Evolutionary conservation across 2,797 vertebrate genomes (phyloP).

Genomic region (Fistularia commersonii): DNA sequence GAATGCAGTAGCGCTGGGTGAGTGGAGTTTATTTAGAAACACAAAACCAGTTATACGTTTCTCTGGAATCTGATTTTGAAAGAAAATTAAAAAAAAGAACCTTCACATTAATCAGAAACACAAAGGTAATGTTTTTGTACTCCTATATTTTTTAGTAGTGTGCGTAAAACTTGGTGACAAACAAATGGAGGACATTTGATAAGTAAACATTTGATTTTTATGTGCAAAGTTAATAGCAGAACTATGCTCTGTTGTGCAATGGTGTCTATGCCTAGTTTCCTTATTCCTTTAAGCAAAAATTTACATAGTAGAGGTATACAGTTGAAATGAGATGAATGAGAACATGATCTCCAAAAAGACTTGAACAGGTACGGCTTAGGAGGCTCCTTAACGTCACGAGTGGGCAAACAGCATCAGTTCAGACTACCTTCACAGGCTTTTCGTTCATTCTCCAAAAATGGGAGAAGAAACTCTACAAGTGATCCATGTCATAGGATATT

Average conservation of each 20-base stretch:
- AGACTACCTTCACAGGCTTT: conserved; percentile 13
- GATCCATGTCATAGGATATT: conserved; percentile 33
- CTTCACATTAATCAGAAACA: conserved; percentile 38
- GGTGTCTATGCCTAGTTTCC: conserved; percentile 16
- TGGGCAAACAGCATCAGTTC: conserved; percentile 13
- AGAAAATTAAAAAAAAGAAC: not conserved
- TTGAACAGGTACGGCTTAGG: conserved; percentile 20
- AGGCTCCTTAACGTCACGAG: conserved; percentile 38
- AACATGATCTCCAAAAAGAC: conserved; percentile 14
- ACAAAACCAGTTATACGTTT: conserved; percentile 37
- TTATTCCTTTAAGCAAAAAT: conserved; percentile 13
- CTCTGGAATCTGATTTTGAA: conserved; percentile 12
- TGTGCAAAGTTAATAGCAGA: conserved; percentile 39
- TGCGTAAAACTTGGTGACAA: not conserved
- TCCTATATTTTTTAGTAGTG: conserved; percentile 11
- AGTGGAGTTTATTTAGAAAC: conserved; percentile 71
- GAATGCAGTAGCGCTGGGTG: conserved; percentile 36
- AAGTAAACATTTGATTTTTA: conserved; percentile 20
- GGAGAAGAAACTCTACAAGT: conserved; percentile 35
- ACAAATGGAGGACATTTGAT: conserved; percentile 10
- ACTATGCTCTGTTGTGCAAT: conserved; percentile 9
- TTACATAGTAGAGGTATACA: conserved; percentile 5
- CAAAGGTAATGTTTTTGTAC: conserved; percentile 7
- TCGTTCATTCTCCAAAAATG: conserved; percentile 51
- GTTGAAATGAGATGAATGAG: conserved; percentile 9